A percentile compares a stretch with the other conserved stretches of the same genome.
Conservation (phyloP, 2,797 vertebrate genomes). For the Mallotus villosus region DNA sequence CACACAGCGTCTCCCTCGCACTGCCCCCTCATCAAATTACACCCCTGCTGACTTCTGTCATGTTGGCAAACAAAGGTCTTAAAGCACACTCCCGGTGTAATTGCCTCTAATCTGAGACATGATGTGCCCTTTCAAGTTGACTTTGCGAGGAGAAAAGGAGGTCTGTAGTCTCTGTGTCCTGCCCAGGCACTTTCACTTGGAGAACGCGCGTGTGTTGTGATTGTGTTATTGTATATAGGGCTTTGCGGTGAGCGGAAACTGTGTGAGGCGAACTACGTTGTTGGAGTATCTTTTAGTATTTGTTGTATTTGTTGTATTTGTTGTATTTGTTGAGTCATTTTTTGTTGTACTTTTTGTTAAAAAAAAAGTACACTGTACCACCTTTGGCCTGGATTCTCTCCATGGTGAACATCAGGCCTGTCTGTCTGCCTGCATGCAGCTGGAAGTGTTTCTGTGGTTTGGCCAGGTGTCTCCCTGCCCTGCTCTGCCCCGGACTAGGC, state of each 20-base stretch:
- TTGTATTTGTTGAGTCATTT: no score
- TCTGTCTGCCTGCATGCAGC: slow-evolving; percentile 68
- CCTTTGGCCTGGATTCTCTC: slow-evolving; percentile 77
- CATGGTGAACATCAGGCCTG: slow-evolving; percentile 61
- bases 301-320: neutral
- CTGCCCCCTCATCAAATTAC: slow-evolving; percentile 74
- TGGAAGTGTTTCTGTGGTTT: slow-evolving; percentile 77
- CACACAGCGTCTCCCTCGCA: slow-evolving; percentile 62
- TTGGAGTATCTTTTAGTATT: no score
- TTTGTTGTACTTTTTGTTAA: no score
- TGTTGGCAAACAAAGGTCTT: slow-evolving; percentile 73
- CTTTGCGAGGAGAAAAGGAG: slow-evolving; percentile 61
- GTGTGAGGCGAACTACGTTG: no score
- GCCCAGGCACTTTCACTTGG: slow-evolving; percentile 57
- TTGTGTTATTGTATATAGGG: no score
- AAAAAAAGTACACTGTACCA: slow-evolving; percentile 40
- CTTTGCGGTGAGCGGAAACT: neutral
- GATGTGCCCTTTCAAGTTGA: slow-evolving; percentile 73
- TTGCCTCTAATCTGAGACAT: slow-evolving; percentile 75
- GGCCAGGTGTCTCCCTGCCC: slow-evolving; percentile 69
- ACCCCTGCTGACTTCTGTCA: slow-evolving; percentile 72
- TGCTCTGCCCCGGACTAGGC: slow-evolving; percentile 66
- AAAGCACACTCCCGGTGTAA: slow-evolving; percentile 70
- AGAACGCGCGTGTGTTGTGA: neutral
- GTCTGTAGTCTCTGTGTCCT: slow-evolving; percentile 58